phyloP scores from a whole-genome alignment of 1,140 invertebrate genomes.

The Olivierus martensii region DNA sequence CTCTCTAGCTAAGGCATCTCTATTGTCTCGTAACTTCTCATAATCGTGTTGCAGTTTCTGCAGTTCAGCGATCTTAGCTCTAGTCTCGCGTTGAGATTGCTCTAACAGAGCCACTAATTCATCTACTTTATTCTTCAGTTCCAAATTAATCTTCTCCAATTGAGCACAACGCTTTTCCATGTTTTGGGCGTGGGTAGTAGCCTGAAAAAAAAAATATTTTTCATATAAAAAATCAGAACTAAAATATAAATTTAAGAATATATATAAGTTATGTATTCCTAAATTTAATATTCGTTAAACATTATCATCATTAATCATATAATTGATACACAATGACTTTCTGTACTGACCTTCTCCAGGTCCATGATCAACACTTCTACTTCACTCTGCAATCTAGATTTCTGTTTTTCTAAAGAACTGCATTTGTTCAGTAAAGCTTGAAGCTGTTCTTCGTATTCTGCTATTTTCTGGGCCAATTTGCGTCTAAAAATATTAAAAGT shows the following conservation, averaged over 20 bases:
- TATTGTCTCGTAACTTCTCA: constrained; percentile 87
- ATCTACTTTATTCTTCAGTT: constrained; percentile 55
- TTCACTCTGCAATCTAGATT: constrained; percentile 87
- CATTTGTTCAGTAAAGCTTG: constrained; percentile 81
- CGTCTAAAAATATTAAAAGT: constrained; percentile 37
- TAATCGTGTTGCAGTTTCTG: constrained; percentile 72
- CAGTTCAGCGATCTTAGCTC: constrained; percentile 73
- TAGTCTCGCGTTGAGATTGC: constrained; percentile 72
- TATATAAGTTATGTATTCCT: too few species aligned
- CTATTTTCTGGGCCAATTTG: constrained; percentile 77
- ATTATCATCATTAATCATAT: too few species aligned
- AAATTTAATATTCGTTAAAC: too few species aligned
- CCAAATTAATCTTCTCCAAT: constrained; percentile 77
- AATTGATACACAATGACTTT: too few species aligned
- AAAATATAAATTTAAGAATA: too few species aligned
- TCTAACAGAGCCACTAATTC: constrained; percentile 81
- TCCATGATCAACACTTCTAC: constrained; percentile 95
- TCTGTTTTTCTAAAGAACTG: constrained; percentile 86
- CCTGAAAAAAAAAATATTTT: constrained; percentile 1
- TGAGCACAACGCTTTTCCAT: constrained; percentile 82
- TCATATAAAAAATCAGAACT: too few species aligned
- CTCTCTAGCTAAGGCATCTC: constrained; percentile 76
- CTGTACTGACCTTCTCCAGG: constrained; percentile 62
- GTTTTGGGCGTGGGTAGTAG: constrained; percentile 62
- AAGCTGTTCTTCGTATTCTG: constrained; percentile 92